Conservation (phyloP, 2,113 vertebrate genomes). For the Pandion haliaetus region DNA sequence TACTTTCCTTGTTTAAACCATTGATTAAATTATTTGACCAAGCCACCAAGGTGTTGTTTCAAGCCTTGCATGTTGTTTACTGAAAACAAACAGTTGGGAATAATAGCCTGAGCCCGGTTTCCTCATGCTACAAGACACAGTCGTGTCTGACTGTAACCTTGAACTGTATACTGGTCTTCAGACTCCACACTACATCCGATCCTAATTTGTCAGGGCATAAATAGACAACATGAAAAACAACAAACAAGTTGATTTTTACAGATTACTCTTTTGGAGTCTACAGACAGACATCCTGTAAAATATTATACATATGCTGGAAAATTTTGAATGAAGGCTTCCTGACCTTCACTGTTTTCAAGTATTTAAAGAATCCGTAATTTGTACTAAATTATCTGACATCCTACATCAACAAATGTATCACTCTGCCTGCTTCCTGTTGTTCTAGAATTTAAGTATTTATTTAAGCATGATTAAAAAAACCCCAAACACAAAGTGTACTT, state of each 20-base stretch:
- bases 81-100: neutral
- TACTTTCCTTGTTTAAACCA: neutral
- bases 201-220: conserved; percentile 72
- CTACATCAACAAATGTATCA: conserved; percentile 67
- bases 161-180: conserved; percentile 73
- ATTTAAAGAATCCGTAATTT: conserved; percentile 71
- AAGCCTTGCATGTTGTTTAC: neutral
- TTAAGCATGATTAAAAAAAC: conserved; percentile 14
- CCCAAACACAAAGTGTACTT: neutral
- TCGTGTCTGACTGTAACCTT: conserved; percentile 55
- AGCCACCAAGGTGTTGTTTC: neutral
- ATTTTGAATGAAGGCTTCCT: conserved; percentile 76
- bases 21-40: neutral
- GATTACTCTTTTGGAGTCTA: conserved; percentile 67
- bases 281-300: conserved; percentile 79
- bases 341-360: conserved; percentile 69
- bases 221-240: conserved; percentile 80
- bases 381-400: conserved; percentile 72
- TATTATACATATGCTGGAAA: conserved; percentile 75
- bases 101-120: neutral
- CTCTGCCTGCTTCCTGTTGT: conserved; percentile 71
- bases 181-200: conserved; percentile 70
- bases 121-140: conserved; percentile 14
- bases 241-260: conserved; percentile 77
- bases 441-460: conserved; percentile 50